A percentile compares a stretch with the other conserved stretches of the same genome.
Conservation (phyloP, 2,113 vertebrate genomes). For the Ochotona princeps region DNA sequence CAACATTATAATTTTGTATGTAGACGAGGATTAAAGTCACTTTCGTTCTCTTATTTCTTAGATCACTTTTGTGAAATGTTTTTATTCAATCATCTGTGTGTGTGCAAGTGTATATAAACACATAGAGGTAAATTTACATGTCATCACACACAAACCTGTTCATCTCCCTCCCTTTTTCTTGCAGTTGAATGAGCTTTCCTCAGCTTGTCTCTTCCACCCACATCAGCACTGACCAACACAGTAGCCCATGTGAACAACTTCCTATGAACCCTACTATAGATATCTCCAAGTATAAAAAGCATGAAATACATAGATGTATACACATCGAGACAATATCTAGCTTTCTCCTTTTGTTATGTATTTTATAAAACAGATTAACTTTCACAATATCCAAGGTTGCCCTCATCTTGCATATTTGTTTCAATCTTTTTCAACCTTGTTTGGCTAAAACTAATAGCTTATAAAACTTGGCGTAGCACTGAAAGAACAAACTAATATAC, state of each 20-base stretch:
- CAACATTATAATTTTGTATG: not conserved
- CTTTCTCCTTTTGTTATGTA: not conserved
- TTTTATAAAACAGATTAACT: not conserved
- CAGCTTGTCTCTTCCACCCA: no score
- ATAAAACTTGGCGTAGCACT: not conserved
- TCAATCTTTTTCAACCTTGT: not conserved
- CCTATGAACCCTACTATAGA: no score
- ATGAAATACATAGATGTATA: not conserved
- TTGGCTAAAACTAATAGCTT: not conserved
- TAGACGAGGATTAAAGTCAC: not conserved
- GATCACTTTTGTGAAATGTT: not conserved
- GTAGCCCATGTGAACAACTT: not conserved
- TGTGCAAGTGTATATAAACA: not conserved
- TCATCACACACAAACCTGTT: not conserved
- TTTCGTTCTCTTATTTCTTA: not conserved
- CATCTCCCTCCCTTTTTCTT: not conserved
- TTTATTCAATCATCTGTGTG: not conserved
- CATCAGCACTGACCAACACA: not conserved
- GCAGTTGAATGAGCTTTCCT: not conserved
- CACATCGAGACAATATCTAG: rapidly evolving
- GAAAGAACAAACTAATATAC: not conserved
- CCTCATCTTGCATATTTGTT: not conserved
- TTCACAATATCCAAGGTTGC: not conserved
- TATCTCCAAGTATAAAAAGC: not conserved
- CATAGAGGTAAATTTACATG: not conserved